phyloP scores from a whole-genome alignment of 2,888 invertebrate genomes.

The Tetanocera ferruginea region DNA sequence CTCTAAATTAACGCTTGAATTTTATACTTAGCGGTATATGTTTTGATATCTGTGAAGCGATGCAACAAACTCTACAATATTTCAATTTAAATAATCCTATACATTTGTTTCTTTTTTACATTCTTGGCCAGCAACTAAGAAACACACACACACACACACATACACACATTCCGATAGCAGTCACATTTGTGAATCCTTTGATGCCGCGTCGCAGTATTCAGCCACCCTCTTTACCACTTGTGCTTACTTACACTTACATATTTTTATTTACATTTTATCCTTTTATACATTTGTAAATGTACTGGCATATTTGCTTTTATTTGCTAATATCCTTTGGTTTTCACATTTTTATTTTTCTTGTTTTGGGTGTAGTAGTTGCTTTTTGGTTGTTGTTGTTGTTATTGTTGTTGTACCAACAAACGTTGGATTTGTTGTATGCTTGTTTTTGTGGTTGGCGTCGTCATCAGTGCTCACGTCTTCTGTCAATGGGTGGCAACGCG shows the following conservation, averaged over 20 bases:
- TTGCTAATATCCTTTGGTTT: conserved; percentile 27
- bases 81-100: too few species aligned
- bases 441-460: background rate
- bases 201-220: background rate
- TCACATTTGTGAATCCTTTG: background rate
- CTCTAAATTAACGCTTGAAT: too few species aligned
- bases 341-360: background rate
- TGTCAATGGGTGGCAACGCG: conserved; percentile 19
- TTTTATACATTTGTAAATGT: conserved; percentile 18
- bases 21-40: too few species aligned
- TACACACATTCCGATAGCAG: background rate
- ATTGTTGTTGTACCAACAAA: too few species aligned
- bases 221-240: background rate
- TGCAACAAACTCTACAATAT: too few species aligned
- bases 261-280: conserved; percentile 30
- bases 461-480: background rate
- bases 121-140: background rate
- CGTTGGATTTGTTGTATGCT: background rate
- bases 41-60: too few species aligned
- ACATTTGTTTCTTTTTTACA: background rate
- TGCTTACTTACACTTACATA: background rate
- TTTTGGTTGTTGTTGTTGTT: background rate
- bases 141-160: background rate
- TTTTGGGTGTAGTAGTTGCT: background rate
- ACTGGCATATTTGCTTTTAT: conserved; percentile 20